Percentiles rank a stretch among this genome's conserved stretches.
Evolutionary conservation across 1,140 invertebrate species (phyloP).

Genomic region (Trinorchestia longiramus): DNA sequence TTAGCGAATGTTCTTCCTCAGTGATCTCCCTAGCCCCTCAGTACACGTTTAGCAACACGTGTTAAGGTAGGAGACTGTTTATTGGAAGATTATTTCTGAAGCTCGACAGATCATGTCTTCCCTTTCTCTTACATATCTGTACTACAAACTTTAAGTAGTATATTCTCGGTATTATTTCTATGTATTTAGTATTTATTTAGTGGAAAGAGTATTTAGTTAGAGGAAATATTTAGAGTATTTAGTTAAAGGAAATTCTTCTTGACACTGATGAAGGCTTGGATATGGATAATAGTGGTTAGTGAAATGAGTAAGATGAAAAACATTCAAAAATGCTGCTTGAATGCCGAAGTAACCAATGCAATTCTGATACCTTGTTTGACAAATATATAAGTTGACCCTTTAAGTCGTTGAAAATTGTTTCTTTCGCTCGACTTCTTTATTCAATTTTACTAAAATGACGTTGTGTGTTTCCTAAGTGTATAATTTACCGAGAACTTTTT

Average conservation of each 20-base stretch:
- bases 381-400: neutral
- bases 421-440: neutral
- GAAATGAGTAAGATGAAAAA: neutral
- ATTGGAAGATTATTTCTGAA: too few species aligned
- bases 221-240: too few species aligned
- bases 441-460: neutral
- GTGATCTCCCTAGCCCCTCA: too few species aligned
- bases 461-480: neutral
- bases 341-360: neutral
- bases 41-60: too few species aligned
- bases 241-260: neutral
- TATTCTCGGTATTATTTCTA: too few species aligned
- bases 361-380: neutral
- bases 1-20: too few species aligned
- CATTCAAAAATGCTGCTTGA: neutral
- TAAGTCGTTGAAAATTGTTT: neutral
- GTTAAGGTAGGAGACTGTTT: too few species aligned
- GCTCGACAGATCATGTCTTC: too few species aligned
- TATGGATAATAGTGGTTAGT: neutral
- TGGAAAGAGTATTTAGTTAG: too few species aligned
- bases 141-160: too few species aligned
- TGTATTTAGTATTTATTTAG: too few species aligned
- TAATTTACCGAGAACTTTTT: neutral
- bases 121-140: too few species aligned
- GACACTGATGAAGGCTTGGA: neutral